Conservation (phyloP, 2,797 vertebrate genomes). For the Dipus sagitta region DNA sequence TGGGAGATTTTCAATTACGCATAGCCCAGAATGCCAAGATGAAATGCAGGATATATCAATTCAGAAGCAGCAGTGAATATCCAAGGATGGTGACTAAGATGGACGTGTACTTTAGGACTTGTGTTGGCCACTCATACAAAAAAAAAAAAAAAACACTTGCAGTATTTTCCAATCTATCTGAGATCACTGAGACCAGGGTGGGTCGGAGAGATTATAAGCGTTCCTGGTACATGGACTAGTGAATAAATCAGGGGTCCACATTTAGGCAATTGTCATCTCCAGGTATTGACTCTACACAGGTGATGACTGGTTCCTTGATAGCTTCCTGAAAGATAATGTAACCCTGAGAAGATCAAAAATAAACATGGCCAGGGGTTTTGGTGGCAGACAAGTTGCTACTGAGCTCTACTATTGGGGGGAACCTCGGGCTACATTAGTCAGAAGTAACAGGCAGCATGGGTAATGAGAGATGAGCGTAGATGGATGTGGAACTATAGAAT, state of each 20-base stretch:
- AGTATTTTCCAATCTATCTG: rapidly evolving
- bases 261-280: rapidly evolving
- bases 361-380: rapidly evolving
- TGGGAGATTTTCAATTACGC: not conserved
- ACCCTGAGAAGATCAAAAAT: not conserved
- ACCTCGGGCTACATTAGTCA: too few relatives aligned
- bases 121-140: rapidly evolving
- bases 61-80: rapidly evolving
- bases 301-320: not conserved
- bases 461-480: too few relatives aligned
- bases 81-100: rapidly evolving
- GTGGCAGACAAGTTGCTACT: not conserved
- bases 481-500: rapidly evolving
- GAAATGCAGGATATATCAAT: rapidly evolving
- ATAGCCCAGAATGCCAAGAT: not conserved
- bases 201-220: rapidly evolving
- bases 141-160: rapidly evolving
- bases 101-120: rapidly evolving
- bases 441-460: not conserved
- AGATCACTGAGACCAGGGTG: rapidly evolving
- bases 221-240: not conserved
- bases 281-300: rapidly evolving
- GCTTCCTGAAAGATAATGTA: not conserved
- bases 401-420: not conserved
- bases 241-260: not conserved